Base-by-base conservation (phyloP, 2,888 invertebrate genomes). In the Chaetoderma sp. region DNA sequence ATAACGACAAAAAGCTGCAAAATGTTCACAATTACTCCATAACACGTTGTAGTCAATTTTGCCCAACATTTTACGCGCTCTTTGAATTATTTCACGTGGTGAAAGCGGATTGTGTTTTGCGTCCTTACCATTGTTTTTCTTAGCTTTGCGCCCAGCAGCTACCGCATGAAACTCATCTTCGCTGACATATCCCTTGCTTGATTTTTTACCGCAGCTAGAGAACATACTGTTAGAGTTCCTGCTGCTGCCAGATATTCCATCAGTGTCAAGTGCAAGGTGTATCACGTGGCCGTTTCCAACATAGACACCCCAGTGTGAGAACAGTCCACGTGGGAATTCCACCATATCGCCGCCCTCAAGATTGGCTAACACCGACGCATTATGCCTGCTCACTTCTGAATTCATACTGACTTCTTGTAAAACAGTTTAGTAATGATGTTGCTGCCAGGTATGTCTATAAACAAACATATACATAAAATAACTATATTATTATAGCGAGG, bases 1-100 rank as follows among this genome's bases (percentile, higher is more conserved):
- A 70, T 86, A 86, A 60, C 86, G 77, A 68, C 83, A 82, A 74
- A 78, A 84, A 44, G 78, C 80, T 50, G 80, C 83, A 69, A 86
- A 86, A 63, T 86, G 86, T 70, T 86, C 85, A 73, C 86, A 86
- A 69, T 86, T 86, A 28, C 78, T 78, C 70, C 70, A 77, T 13
- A 86, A 45, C 4, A 86, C 30, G 68, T 83, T 83, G 73, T 87
- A 86, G 39, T 80, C 81, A 5, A 78, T 72, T 10, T 73, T 68
- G n/a, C 86, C 86, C 4, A 86, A 30, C 71, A 73, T 78, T 18
- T 61, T 62, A 27, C 72, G 16, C 1, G 84, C 86, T 64, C 79
- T 75, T 27, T 77, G 70, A 1, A 79, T 72, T n/a, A 85, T 77
- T 21, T 78, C 71, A n/a, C n/a, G n/a, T n/a, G n/a, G n/a, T n/a